phyloP scores from a whole-genome alignment of 2,113 vertebrate species.

The Prolemur simus region DNA sequence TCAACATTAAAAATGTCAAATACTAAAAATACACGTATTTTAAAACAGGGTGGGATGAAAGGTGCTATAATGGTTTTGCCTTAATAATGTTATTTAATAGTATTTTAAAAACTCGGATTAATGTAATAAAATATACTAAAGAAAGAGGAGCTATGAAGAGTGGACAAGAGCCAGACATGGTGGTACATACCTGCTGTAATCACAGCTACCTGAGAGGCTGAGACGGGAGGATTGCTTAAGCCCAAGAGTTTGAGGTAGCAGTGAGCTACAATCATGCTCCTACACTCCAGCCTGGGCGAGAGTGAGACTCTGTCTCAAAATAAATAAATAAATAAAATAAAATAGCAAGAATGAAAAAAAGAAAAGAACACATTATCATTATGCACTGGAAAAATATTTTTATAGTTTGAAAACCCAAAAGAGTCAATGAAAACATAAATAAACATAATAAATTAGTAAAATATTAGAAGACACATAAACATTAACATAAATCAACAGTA shows the following conservation, averaged over 20 bases:
- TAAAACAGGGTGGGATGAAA: neutral
- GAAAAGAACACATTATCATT: neutral
- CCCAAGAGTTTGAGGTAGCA: no score
- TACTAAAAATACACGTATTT: neutral
- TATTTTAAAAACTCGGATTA: conserved; percentile 12
- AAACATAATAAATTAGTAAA: conserved; percentile 2
- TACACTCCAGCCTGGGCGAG: no score
- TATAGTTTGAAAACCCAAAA: neutral
- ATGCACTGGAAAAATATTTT: neutral
- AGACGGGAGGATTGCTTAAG: no score
- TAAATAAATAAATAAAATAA: no score
- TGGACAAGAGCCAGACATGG: neutral
- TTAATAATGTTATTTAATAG: neutral
- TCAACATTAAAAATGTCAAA: neutral
- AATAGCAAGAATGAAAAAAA: neutral
- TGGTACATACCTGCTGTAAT: no score
- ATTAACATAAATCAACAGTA: neutral
- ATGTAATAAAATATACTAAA: conserved; percentile 19
- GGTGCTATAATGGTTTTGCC: neutral
- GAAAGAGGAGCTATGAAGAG: neutral
- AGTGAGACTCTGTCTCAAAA: no score
- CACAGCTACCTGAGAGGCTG: no score
- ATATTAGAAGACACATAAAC: neutral
- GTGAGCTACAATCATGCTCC: no score
- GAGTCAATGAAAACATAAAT: neutral